Percentiles rank a stretch among this genome's conserved stretches.
These are phyloP conservation scores for Spodoptera frugiperda DNA, from an alignment of 1,140 invertebrate genomes.

Conservation along the genomic window DNA sequence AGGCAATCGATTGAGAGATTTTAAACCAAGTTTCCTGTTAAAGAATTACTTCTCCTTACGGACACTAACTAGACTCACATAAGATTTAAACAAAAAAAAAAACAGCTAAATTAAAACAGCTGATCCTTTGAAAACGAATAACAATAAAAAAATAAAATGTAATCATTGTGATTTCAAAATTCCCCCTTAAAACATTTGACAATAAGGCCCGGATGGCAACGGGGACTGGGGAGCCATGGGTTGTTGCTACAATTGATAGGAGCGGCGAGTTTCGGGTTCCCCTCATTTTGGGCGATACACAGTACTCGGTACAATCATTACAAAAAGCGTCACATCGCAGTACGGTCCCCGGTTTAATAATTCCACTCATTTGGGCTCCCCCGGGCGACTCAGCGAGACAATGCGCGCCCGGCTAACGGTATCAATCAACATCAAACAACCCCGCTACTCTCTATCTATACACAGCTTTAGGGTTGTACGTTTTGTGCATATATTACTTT, in stretches of 20 bases:
- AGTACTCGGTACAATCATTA: slow-evolving; percentile 75
- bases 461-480: slow-evolving; percentile 71
- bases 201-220: slow-evolving; percentile 50
- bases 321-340: slow-evolving; percentile 80
- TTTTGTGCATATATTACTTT: slow-evolving; percentile 39
- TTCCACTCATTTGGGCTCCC: slow-evolving; percentile 81
- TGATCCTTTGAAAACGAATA: slow-evolving; percentile 49
- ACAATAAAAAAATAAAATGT: slow-evolving; percentile 42
- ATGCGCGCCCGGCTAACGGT: slow-evolving; percentile 79
- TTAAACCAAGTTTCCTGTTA: not conserved
- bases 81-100: no score
- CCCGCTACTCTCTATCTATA: slow-evolving; percentile 68
- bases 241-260: slow-evolving; percentile 59
- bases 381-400: slow-evolving; percentile 72
- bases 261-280: slow-evolving; percentile 59
- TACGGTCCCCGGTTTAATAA: slow-evolving; percentile 78
- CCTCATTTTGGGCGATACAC: slow-evolving; percentile 54
- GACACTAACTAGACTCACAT: not conserved
- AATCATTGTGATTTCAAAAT: slow-evolving; percentile 57
- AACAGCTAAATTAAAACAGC: no score
- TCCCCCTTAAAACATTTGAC: slow-evolving; percentile 52
- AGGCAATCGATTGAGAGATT: not conserved
- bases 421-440: slow-evolving; percentile 85
- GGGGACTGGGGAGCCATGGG: slow-evolving; percentile 29
- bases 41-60: no score